Evolutionary conservation across 2,888 invertebrate species (phyloP), one percentile per base, ranked within the genome.

Genomic region (Muscina levida): DNA sequence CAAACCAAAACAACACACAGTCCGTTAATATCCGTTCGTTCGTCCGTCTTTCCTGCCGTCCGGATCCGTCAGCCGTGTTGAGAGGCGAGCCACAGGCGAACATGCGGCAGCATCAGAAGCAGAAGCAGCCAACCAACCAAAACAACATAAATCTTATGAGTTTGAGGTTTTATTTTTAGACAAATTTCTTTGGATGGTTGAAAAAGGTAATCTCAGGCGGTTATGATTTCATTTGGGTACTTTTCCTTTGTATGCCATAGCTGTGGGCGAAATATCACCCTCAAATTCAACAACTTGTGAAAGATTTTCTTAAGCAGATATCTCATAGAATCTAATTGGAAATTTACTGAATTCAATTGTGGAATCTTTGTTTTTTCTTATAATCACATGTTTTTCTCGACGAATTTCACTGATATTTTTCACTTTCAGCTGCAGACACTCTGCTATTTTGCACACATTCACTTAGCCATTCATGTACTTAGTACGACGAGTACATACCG

Each of bases 101-200:
- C 65, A 2, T n/a, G 53, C 3, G 3, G 22, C 13, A 53, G 11
- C 53, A 10, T 11, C 11, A 22, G 1, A 6, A 22, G 8, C 24
- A 53, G 2, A 6, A 24, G 1, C 53, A 24, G 17, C 24, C 13
- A 2, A 19, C 19, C 8, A 51, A 19, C 17, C 48, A 24, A 51
- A 65, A 46, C 46, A 44, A 22, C 62, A 65, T 65, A 42, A 44
- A 65, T 53, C 22, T 42, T 62, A 10, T 74, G 44, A 10, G 8
- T 74, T 74, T 56, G 26, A 39, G 39, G 31, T 72, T 57, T 59
- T 81, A 77, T 77, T 77, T 81, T 77, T 77, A 74, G 71, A 77
- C n/a, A 72, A 53, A 71, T 77, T 67, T 48, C 73, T 24, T 71
- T 59, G 6, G 37, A 46, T 72, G 62, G 46, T 62, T 57, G 53